phyloP scores from a whole-genome alignment of 2,888 invertebrate species.

The Athalia cordata region DNA sequence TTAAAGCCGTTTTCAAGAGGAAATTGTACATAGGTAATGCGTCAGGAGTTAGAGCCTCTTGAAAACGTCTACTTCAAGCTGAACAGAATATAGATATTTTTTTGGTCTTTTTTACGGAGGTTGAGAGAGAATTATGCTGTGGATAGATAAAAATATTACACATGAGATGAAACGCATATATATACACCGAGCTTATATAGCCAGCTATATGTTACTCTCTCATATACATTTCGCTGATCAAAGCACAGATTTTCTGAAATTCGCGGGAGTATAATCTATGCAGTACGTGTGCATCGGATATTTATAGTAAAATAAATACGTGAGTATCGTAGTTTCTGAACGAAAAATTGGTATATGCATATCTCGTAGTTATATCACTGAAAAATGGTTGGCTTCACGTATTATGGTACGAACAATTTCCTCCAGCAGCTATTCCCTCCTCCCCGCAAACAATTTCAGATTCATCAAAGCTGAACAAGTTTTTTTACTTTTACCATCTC shows the following conservation, averaged over 20 bases:
- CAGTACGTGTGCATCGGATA: too few species aligned
- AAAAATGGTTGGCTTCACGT: neutral
- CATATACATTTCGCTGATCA: neutral
- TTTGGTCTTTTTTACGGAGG: neutral
- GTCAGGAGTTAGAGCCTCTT: neutral
- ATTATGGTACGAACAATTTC: neutral
- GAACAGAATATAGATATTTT: too few species aligned
- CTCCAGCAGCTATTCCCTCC: neutral
- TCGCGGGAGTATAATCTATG: neutral
- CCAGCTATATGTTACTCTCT: neutral
- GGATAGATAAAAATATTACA: neutral
- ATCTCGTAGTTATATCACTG: slow-evolving; percentile 1
- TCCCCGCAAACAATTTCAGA: slow-evolving; percentile 16
- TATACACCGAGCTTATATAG: neutral
- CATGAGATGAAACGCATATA: neutral
- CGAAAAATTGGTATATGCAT: neutral
- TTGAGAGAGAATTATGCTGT: neutral
- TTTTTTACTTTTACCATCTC: neutral
- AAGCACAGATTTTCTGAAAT: neutral
- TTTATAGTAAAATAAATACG: too few species aligned
- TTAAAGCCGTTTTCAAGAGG: neutral
- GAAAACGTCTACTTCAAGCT: neutral
- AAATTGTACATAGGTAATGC: neutral
- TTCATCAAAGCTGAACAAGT: slow-evolving; percentile 27
- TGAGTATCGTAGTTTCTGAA: too few species aligned